Evolutionary conservation across 2,797 vertebrate genomes (phyloP), one percentile per base, ranked within the genome.

Genomic region (Rhadinocentrus ornatus): DNA sequence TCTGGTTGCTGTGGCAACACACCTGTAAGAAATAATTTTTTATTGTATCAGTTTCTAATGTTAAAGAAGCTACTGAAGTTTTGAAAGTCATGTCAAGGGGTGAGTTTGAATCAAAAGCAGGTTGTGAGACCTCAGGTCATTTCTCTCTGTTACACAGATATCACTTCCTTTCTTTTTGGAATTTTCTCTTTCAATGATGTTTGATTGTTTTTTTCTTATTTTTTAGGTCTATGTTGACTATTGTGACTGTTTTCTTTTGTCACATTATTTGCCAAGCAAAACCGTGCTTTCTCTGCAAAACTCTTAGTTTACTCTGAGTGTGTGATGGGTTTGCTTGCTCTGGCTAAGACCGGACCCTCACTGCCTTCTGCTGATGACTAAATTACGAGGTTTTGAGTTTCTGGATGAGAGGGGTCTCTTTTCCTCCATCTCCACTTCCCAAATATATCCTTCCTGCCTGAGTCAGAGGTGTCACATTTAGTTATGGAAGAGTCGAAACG

Each of bases 331-430:
- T 81, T 80, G 76, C 82, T 89, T 80, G 69, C 86, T 86, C 86
- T 91, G 90, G 89, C 84, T 92, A 77, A 85, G 83, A 68, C 79
- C 84, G 71, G 77, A 73, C 78, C 69, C 77, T 84, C 60, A 93
- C 89, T 86, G 75, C 82, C 77, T 75, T 88, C 83, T 75, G 27
- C 86, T 81, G 69, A 88, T 89, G 89, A 81, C 86, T 92, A 86
- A 89, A 89, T 93, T 86, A 85, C 80, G 58, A 82, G 82, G 87
- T 86, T 83, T 91, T 77, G 77, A 71, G 77, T 93, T 90, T 89
- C 81, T 77, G 81, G 81, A 89, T 86, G 82, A 84, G 50, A 86
- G 27, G 52, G 58, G 61, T 65, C 63, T 71, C 60, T 75, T 64
- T 81, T 69, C 71, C 62, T 78, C 63, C 70, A 7, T 35, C 81